Conservation (phyloP, 1,140 invertebrate species). For the Mizuhopecten yessoensis region DNA sequence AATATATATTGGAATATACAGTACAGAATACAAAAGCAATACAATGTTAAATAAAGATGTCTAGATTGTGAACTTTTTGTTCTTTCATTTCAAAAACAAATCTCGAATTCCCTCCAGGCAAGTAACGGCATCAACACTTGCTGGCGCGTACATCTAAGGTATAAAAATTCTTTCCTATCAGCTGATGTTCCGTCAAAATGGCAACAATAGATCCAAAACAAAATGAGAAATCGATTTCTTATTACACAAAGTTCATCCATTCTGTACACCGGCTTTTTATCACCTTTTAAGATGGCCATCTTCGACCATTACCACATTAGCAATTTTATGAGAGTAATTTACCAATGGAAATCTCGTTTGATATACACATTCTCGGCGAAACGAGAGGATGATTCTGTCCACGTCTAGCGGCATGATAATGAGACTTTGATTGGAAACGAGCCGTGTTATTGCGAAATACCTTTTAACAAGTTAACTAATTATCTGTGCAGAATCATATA, state of each 20-base stretch:
- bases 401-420: not conserved
- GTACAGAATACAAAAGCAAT: too few relatives aligned
- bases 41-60: too few relatives aligned
- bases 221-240: slow-evolving; percentile 11
- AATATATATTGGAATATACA: too few relatives aligned
- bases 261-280: not conserved
- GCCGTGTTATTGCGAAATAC: not conserved
- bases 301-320: not conserved
- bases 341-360: not conserved
- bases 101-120: not conserved
- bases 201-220: not conserved
- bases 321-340: not conserved
- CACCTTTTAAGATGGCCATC: not conserved
- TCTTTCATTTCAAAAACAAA: not conserved
- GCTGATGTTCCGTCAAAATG: not conserved
- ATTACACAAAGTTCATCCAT: not conserved
- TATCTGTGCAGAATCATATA: not conserved
- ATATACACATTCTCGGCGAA: not conserved
- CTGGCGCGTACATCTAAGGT: not conserved
- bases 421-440: slow-evolving; percentile 26
- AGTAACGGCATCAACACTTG: not conserved
- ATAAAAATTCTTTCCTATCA: not conserved
- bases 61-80: too few relatives aligned
- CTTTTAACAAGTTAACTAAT: not conserved
- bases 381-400: not conserved